These are phyloP conservation scores for Phyllopteryx taeniolatus DNA, from an alignment of 2,113 vertebrate species.

Conservation along the genomic window DNA sequence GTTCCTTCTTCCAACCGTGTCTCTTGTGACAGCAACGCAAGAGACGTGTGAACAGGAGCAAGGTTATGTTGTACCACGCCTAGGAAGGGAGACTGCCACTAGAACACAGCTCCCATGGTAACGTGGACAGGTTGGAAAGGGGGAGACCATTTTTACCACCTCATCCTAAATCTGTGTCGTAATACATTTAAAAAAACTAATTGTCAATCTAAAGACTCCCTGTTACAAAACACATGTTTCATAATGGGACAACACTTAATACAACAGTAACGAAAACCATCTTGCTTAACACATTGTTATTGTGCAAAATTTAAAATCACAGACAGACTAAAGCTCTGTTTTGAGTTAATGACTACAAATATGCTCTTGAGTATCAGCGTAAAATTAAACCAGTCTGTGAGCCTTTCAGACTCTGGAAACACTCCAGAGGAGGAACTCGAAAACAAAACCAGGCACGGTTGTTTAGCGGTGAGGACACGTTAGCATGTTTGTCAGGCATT, in stretches of 20 bases:
- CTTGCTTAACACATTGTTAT: not conserved
- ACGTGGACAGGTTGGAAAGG: constrained; percentile 49
- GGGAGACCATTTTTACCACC: not conserved
- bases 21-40: constrained; percentile 43
- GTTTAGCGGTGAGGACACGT: not conserved
- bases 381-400: not conserved
- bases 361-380: not conserved
- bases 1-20: constrained; percentile 37
- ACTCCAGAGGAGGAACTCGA: constrained; percentile 1
- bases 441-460: constrained; percentile 5
- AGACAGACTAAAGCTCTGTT: not conserved
- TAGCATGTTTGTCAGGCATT: constrained; percentile 7
- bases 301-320: not conserved
- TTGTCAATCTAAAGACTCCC: not conserved
- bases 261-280: not conserved
- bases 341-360: not conserved
- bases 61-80: constrained; percentile 64
- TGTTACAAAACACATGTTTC: not conserved
- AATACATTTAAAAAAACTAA: not conserved
- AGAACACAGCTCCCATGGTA: constrained; percentile 68
- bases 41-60: constrained; percentile 31
- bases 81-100: constrained; percentile 71
- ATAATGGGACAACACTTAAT: not conserved
- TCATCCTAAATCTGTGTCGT: not conserved
- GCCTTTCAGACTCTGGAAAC: not conserved